Percentiles rank a stretch among this genome's conserved stretches.
Conservation (phyloP, 2,797 vertebrate species). For the Lutjanus argentimaculatus region DNA sequence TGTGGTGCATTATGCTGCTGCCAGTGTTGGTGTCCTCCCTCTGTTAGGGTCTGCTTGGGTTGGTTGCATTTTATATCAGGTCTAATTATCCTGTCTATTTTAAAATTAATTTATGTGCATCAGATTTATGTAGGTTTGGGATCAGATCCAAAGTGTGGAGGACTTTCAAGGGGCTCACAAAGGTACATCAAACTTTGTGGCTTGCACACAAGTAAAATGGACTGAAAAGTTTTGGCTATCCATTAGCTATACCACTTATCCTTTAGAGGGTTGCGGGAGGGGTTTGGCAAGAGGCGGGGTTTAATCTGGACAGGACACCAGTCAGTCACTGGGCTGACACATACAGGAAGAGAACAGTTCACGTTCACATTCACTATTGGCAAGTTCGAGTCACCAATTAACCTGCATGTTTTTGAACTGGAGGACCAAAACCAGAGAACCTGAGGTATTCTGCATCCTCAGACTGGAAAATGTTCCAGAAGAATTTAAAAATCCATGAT, state of each 20-base stretch:
- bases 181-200: not conserved
- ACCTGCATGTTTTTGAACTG: too few species aligned
- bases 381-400: too few species aligned
- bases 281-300: too few species aligned
- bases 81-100: not conserved
- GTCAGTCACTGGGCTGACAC: not conserved
- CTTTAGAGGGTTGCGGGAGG: not conserved
- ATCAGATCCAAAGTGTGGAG: not conserved
- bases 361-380: too few species aligned
- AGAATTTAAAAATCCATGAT: too few species aligned
- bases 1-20: not conserved
- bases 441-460: too few species aligned
- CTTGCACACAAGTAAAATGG: too few species aligned
- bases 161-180: not conserved
- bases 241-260: not conserved
- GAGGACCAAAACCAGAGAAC: too few species aligned
- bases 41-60: not conserved
- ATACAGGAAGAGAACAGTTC: not conserved
- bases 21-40: not conserved
- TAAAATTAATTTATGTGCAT: not conserved
- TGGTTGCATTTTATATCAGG: not conserved
- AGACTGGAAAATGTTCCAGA: too few species aligned
- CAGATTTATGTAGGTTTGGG: not conserved
- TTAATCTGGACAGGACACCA: too few species aligned
- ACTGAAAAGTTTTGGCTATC: not conserved